A percentile compares a stretch with the other conserved stretches of the same genome.
Conservation (phyloP, 2,888 invertebrate genomes). For the Drosophila histrio region DNA sequence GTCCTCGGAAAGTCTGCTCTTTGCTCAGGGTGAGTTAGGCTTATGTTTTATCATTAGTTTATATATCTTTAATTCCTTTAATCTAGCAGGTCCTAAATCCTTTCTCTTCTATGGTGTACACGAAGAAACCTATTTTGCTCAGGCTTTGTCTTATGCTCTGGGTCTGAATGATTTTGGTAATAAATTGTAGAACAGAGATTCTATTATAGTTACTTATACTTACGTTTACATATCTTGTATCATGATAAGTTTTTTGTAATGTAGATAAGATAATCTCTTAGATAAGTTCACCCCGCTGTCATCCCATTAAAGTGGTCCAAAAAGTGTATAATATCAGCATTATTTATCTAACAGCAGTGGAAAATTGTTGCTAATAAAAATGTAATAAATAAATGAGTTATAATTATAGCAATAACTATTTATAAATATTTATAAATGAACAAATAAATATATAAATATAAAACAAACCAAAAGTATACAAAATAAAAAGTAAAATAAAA, state of each 20-base stretch:
- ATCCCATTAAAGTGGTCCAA: no score
- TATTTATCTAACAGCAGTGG: no score
- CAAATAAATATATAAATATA: no score
- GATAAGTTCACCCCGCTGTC: not conserved
- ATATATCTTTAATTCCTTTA: rapidly evolving
- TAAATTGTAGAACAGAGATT: not conserved
- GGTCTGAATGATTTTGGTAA: slow-evolving; percentile 85
- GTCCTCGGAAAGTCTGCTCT: slow-evolving; percentile 61
- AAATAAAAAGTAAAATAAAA: no score
- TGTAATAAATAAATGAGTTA: no score
- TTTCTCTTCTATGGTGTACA: slow-evolving; percentile 94
- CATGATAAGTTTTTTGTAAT: not conserved
- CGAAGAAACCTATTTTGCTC: slow-evolving; percentile 94
- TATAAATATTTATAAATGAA: no score
- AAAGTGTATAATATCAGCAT: no score
- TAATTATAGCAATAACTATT: no score
- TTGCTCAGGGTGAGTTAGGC: slow-evolving; percentile 59
- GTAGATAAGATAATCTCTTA: not conserved
- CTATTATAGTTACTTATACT: no score
- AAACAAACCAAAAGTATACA: no score
- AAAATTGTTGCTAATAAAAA: no score
- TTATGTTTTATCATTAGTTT: not conserved
- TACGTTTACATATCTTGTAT: not conserved
- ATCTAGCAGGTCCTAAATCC: slow-evolving; percentile 90
- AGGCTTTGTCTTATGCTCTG: slow-evolving; percentile 92